A percentile compares a stretch with the other conserved stretches of the same genome.
Evolutionary conservation across 2,888 invertebrate species (phyloP).

Genomic region (Dugesia japonica): DNA sequence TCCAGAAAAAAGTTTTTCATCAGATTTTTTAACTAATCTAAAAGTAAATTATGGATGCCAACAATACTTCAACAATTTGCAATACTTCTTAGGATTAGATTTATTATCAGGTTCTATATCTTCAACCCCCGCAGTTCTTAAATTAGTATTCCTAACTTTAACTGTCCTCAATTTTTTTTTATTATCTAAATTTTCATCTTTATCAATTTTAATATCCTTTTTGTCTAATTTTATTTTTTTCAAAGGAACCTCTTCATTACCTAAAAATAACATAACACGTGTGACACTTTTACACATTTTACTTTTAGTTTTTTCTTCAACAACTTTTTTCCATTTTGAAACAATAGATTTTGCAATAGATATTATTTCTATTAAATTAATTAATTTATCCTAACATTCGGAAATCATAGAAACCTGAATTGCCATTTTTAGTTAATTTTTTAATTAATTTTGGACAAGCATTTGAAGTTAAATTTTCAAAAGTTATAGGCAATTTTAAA

Average conservation of each 20-base stretch:
- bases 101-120: not conserved
- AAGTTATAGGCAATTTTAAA: slow-evolving; percentile 70
- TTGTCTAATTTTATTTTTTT: slow-evolving; percentile 3
- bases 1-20: not conserved
- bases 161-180: not conserved
- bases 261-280: not conserved
- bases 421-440: slow-evolving; percentile 53
- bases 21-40: not conserved
- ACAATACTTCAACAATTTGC: not conserved
- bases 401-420: not conserved
- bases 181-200: not conserved
- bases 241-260: not conserved
- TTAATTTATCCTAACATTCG: not conserved
- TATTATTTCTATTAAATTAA: not conserved
- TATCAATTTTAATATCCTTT: not conserved
- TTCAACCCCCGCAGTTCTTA: not conserved
- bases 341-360: not conserved
- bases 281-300: not conserved
- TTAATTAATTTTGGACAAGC: slow-evolving; percentile 79
- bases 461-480: slow-evolving; percentile 73
- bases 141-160: slow-evolving; percentile 13
- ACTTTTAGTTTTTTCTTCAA: slow-evolving; percentile 20
- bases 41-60: not conserved
- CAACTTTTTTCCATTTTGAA: not conserved
- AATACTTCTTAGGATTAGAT: not conserved